Percentiles rank a stretch among this genome's conserved stretches.
Evolutionary conservation across 2,888 invertebrate species (phyloP).

Genomic region (Chrysolina haemoptera): DNA sequence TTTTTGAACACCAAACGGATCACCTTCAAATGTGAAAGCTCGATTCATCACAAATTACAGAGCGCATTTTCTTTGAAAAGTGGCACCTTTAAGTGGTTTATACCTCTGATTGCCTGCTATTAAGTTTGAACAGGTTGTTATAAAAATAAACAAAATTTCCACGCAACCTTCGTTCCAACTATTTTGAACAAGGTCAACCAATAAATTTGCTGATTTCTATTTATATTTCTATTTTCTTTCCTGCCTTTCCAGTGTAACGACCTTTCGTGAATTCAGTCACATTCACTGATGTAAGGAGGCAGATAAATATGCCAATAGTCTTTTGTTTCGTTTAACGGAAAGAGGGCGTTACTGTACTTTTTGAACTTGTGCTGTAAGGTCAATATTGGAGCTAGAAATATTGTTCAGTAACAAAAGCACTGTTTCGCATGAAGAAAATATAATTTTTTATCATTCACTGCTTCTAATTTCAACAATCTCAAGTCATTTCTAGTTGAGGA

Average conservation of each 20-base stretch:
- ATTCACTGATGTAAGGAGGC: slow-evolving; percentile 11
- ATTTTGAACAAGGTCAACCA: slow-evolving; percentile 22
- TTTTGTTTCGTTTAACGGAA: not conserved
- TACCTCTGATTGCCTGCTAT: slow-evolving; percentile 7
- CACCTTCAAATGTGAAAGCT: slow-evolving; percentile 21
- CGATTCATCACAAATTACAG: slow-evolving; percentile 12
- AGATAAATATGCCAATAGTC: not conserved
- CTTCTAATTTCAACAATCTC: no score
- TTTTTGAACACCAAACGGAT: slow-evolving; percentile 15
- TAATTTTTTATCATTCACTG: no score
- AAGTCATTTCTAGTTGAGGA: no score
- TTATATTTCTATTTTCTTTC: slow-evolving; percentile 10
- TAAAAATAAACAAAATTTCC: slow-evolving; percentile 21
- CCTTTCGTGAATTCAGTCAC: slow-evolving; percentile 8
- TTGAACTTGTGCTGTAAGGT: not conserved
- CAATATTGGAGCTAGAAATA: not conserved
- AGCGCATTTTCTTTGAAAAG: slow-evolving; percentile 20
- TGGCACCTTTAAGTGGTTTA: slow-evolving; percentile 12
- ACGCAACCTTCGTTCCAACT: slow-evolving; percentile 19
- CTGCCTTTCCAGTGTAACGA: slow-evolving; percentile 16
- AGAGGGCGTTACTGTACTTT: not conserved
- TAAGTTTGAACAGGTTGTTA: slow-evolving; percentile 22
- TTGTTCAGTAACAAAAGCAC: no score
- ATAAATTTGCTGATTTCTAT: slow-evolving; percentile 19
- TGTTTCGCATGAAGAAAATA: no score